Base-by-base conservation (phyloP, 2,888 invertebrate genomes). In the Mactromeris polynyma region DNA sequence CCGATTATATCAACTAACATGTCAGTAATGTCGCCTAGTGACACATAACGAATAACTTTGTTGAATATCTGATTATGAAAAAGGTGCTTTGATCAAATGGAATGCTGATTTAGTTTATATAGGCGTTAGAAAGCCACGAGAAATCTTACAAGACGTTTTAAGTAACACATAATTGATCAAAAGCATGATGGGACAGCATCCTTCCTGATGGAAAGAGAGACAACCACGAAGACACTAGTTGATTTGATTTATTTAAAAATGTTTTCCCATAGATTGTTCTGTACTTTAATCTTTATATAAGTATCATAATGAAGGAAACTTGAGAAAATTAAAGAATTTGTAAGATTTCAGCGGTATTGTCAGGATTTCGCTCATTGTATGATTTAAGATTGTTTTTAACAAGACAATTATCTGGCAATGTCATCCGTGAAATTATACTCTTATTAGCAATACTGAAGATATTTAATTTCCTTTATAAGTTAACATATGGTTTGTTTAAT, bases 191-290 rank as follows among this genome's bases (percentile, higher is more conserved):
- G 46, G 26, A 31, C 40, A 21, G 73, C 69, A 73, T 83, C 83
- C 83, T 83, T 26, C 3, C 21, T 19, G 31, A 36, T 69, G 46
- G 73, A 83, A 77, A n/a, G 51, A 73, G 33, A 26, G n/a, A n/a
- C 83, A 17, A 46, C 64, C 73, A 31, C 31, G 83, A 83, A 73
- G n/a, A 40, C 73, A 19, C 26, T 46, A 17, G 33, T 69, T 46
- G 38, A 51, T 81, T 73, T 85, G 88, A 88, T 87, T 87, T 83
- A 85, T 87, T 83, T 88, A 80, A 11, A n/a, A 77, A 21, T 69
- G 87, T 85, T 85, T 87, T 85, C 85, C 79, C 54, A 64, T 64
- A 17, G 31, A 42, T 46, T 69, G 21, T 73, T 33, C 73, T 69
- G 26, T 38, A 54, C 40, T 64, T 38, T 9, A 38, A 82, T 31